These are phyloP conservation scores for Drosophila meridiana DNA, from an alignment of 2,888 invertebrate species.

Conservation along the genomic window DNA sequence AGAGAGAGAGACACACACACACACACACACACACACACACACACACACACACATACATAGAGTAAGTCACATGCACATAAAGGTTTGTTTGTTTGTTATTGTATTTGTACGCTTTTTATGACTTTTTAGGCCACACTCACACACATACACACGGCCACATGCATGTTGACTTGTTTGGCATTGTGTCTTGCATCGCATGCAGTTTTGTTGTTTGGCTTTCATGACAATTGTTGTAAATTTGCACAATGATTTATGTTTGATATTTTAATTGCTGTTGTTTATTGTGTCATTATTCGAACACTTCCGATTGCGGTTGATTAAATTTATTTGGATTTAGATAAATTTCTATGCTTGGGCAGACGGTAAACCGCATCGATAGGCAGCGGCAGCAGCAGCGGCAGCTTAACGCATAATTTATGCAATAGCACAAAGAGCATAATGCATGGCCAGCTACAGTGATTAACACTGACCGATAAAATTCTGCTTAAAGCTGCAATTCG, in stretches of 20 bases:
- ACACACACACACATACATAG: not conserved
- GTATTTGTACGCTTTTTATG: slow-evolving; percentile 65
- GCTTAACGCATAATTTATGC: slow-evolving; percentile 61
- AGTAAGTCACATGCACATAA: slow-evolving; percentile 15
- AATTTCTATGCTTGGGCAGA: slow-evolving; percentile 49
- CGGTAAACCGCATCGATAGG: slow-evolving; percentile 64
- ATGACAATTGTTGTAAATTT: slow-evolving; percentile 75
- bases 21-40: not conserved
- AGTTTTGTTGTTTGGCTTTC: slow-evolving; percentile 62
- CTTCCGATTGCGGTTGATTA: slow-evolving; percentile 80
- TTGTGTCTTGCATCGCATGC: slow-evolving; percentile 62
- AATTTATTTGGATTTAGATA: slow-evolving; percentile 77
- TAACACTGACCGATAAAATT: slow-evolving; percentile 40
- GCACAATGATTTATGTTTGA: slow-evolving; percentile 78
- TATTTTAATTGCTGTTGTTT: slow-evolving; percentile 81
- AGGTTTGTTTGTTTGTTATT: slow-evolving; percentile 51
- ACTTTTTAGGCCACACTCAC: slow-evolving; percentile 56
- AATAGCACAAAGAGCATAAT: slow-evolving; percentile 52
- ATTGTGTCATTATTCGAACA: slow-evolving; percentile 80
- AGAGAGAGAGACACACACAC: slow-evolving; percentile 1
- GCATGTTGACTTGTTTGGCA: slow-evolving; percentile 35
- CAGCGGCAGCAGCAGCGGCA: slow-evolving; percentile 33
- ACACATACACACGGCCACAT: slow-evolving; percentile 26
- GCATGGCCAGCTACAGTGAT: slow-evolving; percentile 36
- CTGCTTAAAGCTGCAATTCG: not conserved